phyloP scores from a whole-genome alignment of 2,888 invertebrate genomes.

The Gymnocheta viridis region DNA sequence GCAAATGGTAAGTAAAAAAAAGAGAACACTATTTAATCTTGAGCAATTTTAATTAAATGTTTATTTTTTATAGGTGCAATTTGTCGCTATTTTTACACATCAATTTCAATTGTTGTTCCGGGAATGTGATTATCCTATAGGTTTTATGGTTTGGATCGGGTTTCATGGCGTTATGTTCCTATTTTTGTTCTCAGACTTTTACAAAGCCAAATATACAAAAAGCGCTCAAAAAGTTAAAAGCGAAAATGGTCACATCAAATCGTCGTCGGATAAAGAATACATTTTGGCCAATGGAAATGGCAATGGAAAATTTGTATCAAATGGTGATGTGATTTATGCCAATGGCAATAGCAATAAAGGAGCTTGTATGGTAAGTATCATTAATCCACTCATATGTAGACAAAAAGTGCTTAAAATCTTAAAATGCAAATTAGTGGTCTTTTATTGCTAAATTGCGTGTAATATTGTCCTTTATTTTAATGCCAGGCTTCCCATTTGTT shows the following conservation, averaged over 20 bases:
- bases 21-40: too few species aligned
- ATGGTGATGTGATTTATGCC: constrained; percentile 63
- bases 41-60: neutral
- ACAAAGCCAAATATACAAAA: constrained; percentile 89
- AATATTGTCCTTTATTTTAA: neutral
- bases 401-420: neutral
- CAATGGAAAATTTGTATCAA: constrained; percentile 53
- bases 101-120: constrained; percentile 95
- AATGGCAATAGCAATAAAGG: constrained; percentile 81
- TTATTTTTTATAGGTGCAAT: constrained; percentile 88
- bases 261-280: constrained; percentile 71
- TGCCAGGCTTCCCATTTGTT: neutral
- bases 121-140: constrained; percentile 95
- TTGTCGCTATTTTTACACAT: constrained; percentile 94
- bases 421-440: neutral
- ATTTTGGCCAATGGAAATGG: constrained; percentile 71
- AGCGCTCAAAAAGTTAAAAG: constrained; percentile 74
- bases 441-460: neutral
- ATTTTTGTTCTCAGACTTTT: constrained; percentile 96
- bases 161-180: constrained; percentile 96
- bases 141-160: constrained; percentile 96
- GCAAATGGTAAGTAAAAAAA: constrained; percentile 97
- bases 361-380: constrained; percentile 88
- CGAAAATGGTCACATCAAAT: constrained; percentile 74
- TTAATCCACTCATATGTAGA: neutral